Evolutionary conservation across 2,113 vertebrate genomes (phyloP).

Genomic region (Tympanuchus pallidicinctus): DNA sequence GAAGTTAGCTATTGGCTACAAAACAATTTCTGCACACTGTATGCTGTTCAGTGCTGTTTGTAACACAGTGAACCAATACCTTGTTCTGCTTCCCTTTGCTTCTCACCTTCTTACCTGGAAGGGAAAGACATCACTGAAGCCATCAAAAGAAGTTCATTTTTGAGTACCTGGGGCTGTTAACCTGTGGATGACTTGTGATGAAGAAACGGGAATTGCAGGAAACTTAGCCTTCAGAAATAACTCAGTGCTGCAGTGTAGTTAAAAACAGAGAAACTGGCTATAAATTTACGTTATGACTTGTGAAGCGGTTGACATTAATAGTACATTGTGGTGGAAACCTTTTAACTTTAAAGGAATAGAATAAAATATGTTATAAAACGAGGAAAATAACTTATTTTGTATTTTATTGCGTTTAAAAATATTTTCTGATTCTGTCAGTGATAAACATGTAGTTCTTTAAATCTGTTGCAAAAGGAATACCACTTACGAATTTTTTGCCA

Average conservation of each 20-base stretch:
- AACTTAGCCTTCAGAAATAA: slow-evolving; percentile 67
- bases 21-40: slow-evolving; percentile 29
- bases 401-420: slow-evolving; percentile 61
- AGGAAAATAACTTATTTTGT: slow-evolving; percentile 40
- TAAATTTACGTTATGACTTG: slow-evolving; percentile 24
- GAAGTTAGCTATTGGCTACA: slow-evolving; percentile 59
- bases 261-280: slow-evolving; percentile 49
- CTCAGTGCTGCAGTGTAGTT: slow-evolving; percentile 5
- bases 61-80: not conserved
- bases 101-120: not conserved
- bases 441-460: not conserved
- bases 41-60: slow-evolving; percentile 4
- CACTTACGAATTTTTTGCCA: not conserved
- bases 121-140: slow-evolving; percentile 44
- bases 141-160: slow-evolving; percentile 62
- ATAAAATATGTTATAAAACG: slow-evolving; percentile 67
- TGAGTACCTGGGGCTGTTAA: slow-evolving; percentile 66
- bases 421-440: slow-evolving; percentile 54
- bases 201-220: slow-evolving; percentile 72
- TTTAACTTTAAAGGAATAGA: slow-evolving; percentile 66
- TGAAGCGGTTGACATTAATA: slow-evolving; percentile 23
- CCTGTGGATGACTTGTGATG: slow-evolving; percentile 68
- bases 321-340: slow-evolving; percentile 40
- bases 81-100: not conserved
- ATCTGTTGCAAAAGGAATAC: not conserved